Conservation (phyloP, 2,797 vertebrate genomes). For the Artibeus lituratus region DNA sequence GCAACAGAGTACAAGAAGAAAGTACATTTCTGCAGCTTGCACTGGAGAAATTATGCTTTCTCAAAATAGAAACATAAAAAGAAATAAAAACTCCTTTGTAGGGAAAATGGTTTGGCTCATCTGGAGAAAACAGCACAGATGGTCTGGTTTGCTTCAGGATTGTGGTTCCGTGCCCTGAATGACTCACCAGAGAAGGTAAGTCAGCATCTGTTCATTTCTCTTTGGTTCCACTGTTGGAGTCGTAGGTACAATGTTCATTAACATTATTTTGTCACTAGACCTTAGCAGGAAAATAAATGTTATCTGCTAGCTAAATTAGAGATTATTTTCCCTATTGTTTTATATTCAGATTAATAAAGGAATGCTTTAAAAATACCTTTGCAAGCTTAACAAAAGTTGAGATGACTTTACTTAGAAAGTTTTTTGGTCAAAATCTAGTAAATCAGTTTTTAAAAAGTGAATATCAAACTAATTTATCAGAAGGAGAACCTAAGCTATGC, state of each 20-base stretch:
- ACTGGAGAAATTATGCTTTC: slow-evolving; percentile 10
- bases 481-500: not conserved
- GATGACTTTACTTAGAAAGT: not conserved
- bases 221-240: not conserved
- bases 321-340: not conserved
- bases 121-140: slow-evolving; percentile 59
- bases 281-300: not conserved
- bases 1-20: not conserved
- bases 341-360: slow-evolving; percentile 18
- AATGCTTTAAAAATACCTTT: slow-evolving; percentile 1
- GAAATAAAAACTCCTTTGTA: not conserved
- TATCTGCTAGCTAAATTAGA: slow-evolving; percentile 32
- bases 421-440: not conserved
- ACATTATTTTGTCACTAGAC: not conserved
- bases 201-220: slow-evolving; percentile 66
- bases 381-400: not conserved
- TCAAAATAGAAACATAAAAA: slow-evolving; percentile 34
- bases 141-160: slow-evolving; percentile 39
- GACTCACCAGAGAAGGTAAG: slow-evolving; percentile 67
- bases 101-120: not conserved
- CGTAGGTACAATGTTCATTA: not conserved
- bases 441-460: slow-evolving; percentile 11
- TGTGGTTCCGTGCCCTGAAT: slow-evolving; percentile 34
- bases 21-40: not conserved
- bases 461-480: not conserved